Evolutionary conservation across 2,113 vertebrate species (phyloP).

Genomic region (Eidolon helvum): DNA sequence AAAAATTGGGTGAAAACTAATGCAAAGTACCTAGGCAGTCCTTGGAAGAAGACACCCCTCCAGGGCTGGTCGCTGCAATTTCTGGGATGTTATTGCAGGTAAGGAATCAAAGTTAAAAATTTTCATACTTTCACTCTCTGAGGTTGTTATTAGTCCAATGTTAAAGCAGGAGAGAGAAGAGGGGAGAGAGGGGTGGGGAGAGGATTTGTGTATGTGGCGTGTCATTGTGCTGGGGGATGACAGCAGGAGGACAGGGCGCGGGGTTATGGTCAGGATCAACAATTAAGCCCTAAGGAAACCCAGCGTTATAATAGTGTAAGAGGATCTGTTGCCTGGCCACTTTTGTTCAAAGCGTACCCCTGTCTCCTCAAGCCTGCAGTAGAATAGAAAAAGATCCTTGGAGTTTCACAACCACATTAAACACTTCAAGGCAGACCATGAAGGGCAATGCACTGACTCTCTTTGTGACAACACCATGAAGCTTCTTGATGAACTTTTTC

Average conservation of each 20-base stretch:
- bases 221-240: background rate
- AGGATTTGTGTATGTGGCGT: background rate
- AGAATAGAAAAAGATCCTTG: background rate
- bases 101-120: background rate
- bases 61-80: background rate
- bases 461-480: fast-evolving
- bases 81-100: background rate
- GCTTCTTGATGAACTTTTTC: background rate
- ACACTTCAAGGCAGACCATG: background rate
- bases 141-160: background rate
- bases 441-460: background rate
- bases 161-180: background rate
- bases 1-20: background rate
- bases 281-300: background rate
- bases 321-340: background rate
- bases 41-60: background rate
- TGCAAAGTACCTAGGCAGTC: background rate
- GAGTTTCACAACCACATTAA: background rate
- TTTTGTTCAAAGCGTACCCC: background rate
- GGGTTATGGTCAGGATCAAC: background rate
- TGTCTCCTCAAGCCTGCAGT: background rate
- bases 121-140: background rate
- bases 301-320: background rate
- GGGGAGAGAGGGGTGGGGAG: background rate
- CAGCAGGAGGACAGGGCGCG: background rate